Conservation (phyloP, 2,888 invertebrate species). For the Coelinius sp. region DNA sequence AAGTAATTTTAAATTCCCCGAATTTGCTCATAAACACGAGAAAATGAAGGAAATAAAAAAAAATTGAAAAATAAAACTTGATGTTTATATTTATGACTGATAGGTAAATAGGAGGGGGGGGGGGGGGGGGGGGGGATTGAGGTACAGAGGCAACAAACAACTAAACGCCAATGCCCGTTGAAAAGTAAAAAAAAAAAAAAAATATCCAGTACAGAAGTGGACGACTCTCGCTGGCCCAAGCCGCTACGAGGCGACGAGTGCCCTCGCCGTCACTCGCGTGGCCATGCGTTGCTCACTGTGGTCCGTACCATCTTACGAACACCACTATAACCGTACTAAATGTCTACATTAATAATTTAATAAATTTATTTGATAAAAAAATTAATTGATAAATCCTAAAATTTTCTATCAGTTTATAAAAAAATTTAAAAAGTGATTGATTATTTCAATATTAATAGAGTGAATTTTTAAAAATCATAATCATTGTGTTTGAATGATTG, state of each 20-base stretch:
- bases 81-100: too few species aligned
- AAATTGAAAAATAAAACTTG: too few species aligned
- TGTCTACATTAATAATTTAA: background rate
- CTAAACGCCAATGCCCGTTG: slow-evolving; percentile 37
- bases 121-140: background rate
- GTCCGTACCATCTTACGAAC: slow-evolving; percentile 43
- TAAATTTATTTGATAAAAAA: too few species aligned
- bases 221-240: slow-evolving; percentile 1
- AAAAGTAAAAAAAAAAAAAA: slow-evolving; percentile 52
- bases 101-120: too few species aligned
- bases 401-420: too few species aligned
- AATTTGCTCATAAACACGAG: background rate
- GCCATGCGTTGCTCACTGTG: slow-evolving; percentile 59
- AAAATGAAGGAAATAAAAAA: too few species aligned
- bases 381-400: too few species aligned
- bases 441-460: too few species aligned
- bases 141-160: background rate
- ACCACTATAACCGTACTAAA: slow-evolving; percentile 37
- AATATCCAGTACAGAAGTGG: slow-evolving; percentile 8
- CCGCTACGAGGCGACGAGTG: slow-evolving; percentile 51
- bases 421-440: too few species aligned
- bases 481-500: too few species aligned
- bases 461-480: too few species aligned
- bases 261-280: slow-evolving; percentile 57
- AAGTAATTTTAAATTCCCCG: background rate